phyloP scores from a whole-genome alignment of 2,113 vertebrate genomes.

The Piaya cayana region DNA sequence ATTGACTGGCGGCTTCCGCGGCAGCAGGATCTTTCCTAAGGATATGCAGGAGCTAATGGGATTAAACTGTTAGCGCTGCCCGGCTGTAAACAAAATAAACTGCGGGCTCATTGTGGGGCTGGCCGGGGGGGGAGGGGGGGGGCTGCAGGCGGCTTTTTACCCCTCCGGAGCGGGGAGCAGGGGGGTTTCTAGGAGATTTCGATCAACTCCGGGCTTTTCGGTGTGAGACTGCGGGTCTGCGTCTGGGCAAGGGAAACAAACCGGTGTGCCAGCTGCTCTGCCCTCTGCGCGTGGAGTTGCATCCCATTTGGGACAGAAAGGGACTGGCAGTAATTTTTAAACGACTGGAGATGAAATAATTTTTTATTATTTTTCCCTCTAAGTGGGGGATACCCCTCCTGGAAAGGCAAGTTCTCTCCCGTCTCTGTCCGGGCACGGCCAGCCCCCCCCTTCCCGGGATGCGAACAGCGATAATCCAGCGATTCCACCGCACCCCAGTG shows the following conservation, averaged over 20 bases:
- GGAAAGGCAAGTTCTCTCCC: not conserved
- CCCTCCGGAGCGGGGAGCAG: fast-evolving
- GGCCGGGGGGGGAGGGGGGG: not conserved
- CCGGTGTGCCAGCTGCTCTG: not conserved
- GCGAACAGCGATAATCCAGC: fast-evolving
- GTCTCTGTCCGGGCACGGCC: fast-evolving
- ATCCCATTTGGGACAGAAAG: fast-evolving
- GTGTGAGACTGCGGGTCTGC: not conserved
- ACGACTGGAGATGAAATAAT: fast-evolving
- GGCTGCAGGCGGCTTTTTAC: fast-evolving
- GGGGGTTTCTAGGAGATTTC: not conserved
- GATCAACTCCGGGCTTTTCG: fast-evolving
- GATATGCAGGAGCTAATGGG: slow-evolving; percentile 64
- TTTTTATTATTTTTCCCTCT: fast-evolving
- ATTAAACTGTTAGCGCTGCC: slow-evolving; percentile 48
- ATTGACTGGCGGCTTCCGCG: not conserved
- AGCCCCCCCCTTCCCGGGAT: not conserved
- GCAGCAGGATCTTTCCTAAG: slow-evolving; percentile 1
- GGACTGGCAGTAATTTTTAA: not conserved
- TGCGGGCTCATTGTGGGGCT: not conserved
- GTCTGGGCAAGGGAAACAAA: fast-evolving
- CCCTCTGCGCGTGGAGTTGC: fast-evolving
- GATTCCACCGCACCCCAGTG: not conserved
- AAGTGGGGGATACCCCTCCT: fast-evolving
- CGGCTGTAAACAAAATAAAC: slow-evolving; percentile 9